phyloP scores from a whole-genome alignment of 2,113 vertebrate species.

The Salvelinus sp. region DNA sequence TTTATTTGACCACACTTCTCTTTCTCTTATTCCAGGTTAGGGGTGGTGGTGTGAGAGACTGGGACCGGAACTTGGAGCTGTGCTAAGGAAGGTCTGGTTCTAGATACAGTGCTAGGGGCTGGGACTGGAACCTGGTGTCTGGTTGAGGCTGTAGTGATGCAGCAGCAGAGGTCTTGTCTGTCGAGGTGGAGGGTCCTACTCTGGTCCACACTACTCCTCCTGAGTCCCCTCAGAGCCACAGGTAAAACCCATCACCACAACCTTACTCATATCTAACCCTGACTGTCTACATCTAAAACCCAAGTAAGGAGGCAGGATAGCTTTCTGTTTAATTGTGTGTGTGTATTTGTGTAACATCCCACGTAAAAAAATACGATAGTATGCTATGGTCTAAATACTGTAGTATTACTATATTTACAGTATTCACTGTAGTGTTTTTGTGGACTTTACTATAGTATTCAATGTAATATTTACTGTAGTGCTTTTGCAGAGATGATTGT shows the following conservation, averaged over 20 bases:
- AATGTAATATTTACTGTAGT: too few species aligned
- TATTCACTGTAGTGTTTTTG: too few species aligned
- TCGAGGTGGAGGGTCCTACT: conserved; percentile 16
- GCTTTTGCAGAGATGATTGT: too few species aligned
- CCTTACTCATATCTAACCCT: background rate
- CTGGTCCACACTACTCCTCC: conserved; percentile 38
- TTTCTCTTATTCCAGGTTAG: background rate
- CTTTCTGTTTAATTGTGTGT: background rate
- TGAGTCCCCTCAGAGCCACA: conserved; percentile 36
- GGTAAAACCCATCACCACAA: conserved; percentile 39
- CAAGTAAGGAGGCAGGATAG: background rate
- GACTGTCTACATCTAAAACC: background rate
- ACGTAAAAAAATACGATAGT: too few species aligned
- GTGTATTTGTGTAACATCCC: conserved; percentile 14
- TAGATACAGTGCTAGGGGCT: conserved; percentile 4
- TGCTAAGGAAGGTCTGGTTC: background rate
- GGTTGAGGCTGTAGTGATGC: conserved; percentile 27
- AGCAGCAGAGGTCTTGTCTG: background rate
- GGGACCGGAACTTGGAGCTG: conserved; percentile 27
- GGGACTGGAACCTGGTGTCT: background rate
- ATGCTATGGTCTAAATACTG: too few species aligned
- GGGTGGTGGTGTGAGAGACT: conserved; percentile 11
- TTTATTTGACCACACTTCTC: background rate
- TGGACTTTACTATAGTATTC: too few species aligned
- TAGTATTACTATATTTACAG: too few species aligned